phyloP scores from a whole-genome alignment of 2,888 invertebrate genomes.

The Pollenia labialis region DNA sequence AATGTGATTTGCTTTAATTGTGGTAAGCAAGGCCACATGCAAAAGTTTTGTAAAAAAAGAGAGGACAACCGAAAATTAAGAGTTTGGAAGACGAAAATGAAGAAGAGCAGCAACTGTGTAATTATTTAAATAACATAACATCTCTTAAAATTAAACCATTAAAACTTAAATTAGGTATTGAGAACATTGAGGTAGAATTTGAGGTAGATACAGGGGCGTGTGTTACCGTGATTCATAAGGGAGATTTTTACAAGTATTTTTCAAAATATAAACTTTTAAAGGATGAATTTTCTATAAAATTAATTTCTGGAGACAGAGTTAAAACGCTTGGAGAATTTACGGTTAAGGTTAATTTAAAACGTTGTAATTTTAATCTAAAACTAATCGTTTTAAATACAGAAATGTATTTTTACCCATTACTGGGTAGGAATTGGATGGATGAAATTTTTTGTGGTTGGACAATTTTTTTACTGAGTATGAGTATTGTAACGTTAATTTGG shows the following conservation, averaged over 20 bases:
- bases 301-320: conserved; percentile 49
- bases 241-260: conserved; percentile 51
- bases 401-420: conserved; percentile 45
- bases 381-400: conserved; percentile 54
- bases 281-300: conserved; percentile 28
- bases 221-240: conserved; percentile 30
- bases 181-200: not conserved
- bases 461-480: conserved; percentile 1
- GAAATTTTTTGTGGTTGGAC: conserved; percentile 30
- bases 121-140: conserved; percentile 33
- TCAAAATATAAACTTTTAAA: conserved; percentile 1
- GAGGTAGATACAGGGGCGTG: not conserved
- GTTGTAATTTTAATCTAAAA: conserved; percentile 21
- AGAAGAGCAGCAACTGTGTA: conserved; percentile 11
- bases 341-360: conserved; percentile 19
- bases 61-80: conserved; percentile 26
- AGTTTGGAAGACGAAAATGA: conserved; percentile 27
- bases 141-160: conserved; percentile 8
- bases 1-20: conserved; percentile 37
- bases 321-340: conserved; percentile 29
- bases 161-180: not conserved
- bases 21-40: conserved; percentile 33
- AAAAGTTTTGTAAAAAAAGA: conserved; percentile 40
- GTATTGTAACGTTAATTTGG: too few relatives aligned
- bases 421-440: conserved; percentile 53